These are phyloP conservation scores for Adela reaumurella DNA, from an alignment of 2,888 invertebrate species.

Conservation along the genomic window DNA sequence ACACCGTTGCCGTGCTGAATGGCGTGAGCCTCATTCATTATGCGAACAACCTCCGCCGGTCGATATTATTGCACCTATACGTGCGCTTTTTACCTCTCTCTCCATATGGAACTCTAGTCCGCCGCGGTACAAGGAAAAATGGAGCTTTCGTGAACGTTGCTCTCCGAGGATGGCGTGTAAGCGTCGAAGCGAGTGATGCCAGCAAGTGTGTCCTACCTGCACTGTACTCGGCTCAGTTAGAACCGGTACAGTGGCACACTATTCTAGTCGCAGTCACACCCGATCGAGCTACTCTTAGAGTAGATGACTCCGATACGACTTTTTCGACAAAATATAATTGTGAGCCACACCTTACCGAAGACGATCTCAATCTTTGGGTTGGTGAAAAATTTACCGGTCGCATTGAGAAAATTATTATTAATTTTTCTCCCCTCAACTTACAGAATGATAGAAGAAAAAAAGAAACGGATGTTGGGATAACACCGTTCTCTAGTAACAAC, in stretches of 20 bases:
- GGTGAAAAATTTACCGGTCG: slow-evolving; percentile 44
- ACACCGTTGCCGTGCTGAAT: slow-evolving; percentile 36
- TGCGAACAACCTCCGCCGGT: slow-evolving; percentile 27
- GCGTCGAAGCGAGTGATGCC: slow-evolving; percentile 34
- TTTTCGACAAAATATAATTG: slow-evolving; percentile 31
- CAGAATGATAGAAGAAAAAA: slow-evolving; percentile 18
- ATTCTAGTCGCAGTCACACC: slow-evolving; percentile 34
- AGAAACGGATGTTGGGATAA: slow-evolving; percentile 16
- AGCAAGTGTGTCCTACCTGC: slow-evolving; percentile 29
- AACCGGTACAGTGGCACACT: slow-evolving; percentile 42
- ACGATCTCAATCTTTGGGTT: slow-evolving; percentile 30
- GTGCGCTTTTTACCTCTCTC: slow-evolving; percentile 40
- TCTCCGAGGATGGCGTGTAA: slow-evolving; percentile 41
- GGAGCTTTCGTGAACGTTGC: slow-evolving; percentile 29
- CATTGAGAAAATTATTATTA: slow-evolving; percentile 41
- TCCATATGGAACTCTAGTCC: slow-evolving; percentile 39
- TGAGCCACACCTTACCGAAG: slow-evolving; percentile 32
- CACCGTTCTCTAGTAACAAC: slow-evolving; percentile 29
- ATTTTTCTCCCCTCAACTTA: slow-evolving; percentile 37
- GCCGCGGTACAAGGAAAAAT: slow-evolving; percentile 27
- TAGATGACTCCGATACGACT: slow-evolving; percentile 30
- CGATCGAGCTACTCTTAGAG: slow-evolving; percentile 28
- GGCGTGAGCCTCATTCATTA: slow-evolving; percentile 42
- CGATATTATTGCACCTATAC: slow-evolving; percentile 40
- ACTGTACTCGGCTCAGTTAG: slow-evolving; percentile 25